These are phyloP conservation scores for Xyrichtys novacula DNA, from an alignment of 2,797 vertebrate species.

Conservation along the genomic window DNA sequence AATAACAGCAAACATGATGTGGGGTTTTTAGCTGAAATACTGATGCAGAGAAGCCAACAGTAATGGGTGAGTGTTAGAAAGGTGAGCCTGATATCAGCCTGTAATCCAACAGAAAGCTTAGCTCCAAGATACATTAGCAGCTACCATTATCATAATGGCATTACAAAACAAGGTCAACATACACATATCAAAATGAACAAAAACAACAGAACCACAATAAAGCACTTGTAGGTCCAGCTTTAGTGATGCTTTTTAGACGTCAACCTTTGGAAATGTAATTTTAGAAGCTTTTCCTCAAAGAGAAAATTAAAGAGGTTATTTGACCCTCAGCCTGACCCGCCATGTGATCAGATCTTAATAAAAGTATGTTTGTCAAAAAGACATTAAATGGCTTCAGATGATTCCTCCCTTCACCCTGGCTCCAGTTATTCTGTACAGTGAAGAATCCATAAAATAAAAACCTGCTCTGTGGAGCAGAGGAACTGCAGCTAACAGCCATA, in stretches of 20 bases:
- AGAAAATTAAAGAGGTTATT: neutral
- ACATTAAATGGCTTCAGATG: neutral
- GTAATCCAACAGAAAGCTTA: slow-evolving; percentile 2
- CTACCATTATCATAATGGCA: slow-evolving; percentile 5
- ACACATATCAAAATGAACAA: slow-evolving; percentile 9
- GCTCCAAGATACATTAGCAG: slow-evolving; percentile 18
- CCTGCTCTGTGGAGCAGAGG: neutral
- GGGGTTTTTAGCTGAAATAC: neutral
- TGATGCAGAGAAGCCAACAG: neutral
- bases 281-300: neutral
- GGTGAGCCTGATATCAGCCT: slow-evolving; percentile 1
- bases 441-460: neutral
- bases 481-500: neutral
- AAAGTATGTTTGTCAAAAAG: neutral
- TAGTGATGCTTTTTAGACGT: neutral
- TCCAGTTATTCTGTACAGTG: neutral
- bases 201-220: slow-evolving; percentile 6
- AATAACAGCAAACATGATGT: slow-evolving; percentile 8
- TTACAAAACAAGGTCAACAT: slow-evolving; percentile 17
- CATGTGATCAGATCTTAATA: neutral
- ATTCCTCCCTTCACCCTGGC: no score
- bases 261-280: neutral
- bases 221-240: neutral
- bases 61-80: slow-evolving; percentile 2
- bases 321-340: no score